Evolutionary conservation across 2,888 invertebrate genomes (phyloP).

Genomic region (Eubasilissa splendida): DNA sequence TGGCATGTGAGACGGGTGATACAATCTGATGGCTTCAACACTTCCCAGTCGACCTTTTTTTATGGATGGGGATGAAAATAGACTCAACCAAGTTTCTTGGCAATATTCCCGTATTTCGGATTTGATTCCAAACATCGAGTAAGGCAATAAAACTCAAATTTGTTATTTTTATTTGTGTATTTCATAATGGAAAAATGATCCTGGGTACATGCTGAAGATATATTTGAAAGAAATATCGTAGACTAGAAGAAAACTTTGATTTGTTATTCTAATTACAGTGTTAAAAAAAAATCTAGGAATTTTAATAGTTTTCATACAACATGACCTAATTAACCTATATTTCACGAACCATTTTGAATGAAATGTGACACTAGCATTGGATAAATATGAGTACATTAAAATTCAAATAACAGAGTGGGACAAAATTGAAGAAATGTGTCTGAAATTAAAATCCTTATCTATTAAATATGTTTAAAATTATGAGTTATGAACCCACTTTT

Average conservation of each 20-base stretch:
- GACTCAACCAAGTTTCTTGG: too few species aligned
- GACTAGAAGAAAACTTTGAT: background rate
- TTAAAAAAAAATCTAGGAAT: background rate
- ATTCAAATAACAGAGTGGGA: conserved; percentile 17
- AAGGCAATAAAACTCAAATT: background rate
- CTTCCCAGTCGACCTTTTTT: too few species aligned
- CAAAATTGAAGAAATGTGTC: background rate
- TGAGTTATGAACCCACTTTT: too few species aligned
- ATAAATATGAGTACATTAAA: too few species aligned
- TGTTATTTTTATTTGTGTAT: background rate
- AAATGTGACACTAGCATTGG: background rate
- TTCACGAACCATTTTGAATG: conserved; percentile 27
- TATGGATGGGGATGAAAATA: too few species aligned
- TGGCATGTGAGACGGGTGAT: too few species aligned
- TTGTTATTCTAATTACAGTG: conserved; percentile 4
- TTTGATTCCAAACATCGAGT: too few species aligned
- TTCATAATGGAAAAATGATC: background rate
- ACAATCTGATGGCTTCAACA: too few species aligned
- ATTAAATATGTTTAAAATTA: background rate
- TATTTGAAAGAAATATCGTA: conserved; percentile 4
- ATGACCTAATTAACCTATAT: background rate
- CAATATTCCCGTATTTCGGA: too few species aligned
- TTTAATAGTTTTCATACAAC: background rate
- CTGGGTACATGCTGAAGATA: conserved; percentile 7
- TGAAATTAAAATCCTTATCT: background rate